These are phyloP conservation scores for Thaleichthys pacificus DNA, from an alignment of 2,797 vertebrate species.

Conservation along the genomic window DNA sequence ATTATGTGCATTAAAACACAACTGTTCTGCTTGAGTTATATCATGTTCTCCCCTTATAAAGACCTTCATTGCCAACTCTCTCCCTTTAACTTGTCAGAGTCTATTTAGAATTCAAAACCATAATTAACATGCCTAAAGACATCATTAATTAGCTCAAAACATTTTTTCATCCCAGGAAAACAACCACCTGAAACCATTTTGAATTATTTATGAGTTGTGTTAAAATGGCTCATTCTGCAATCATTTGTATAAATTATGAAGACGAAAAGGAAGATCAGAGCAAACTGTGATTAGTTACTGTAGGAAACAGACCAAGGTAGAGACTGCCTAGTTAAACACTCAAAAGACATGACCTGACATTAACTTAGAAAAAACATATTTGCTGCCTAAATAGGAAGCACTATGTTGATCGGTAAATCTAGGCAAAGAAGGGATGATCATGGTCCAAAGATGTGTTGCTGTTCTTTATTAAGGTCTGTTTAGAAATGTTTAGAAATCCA, in stretches of 20 bases:
- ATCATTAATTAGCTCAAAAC: slow-evolving; percentile 63
- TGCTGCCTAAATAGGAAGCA: not conserved
- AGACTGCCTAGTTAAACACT: slow-evolving; percentile 17
- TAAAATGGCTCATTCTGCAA: slow-evolving; percentile 45
- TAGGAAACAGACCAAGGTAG: slow-evolving; percentile 22
- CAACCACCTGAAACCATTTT: slow-evolving; percentile 63
- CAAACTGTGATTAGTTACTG: slow-evolving; percentile 3
- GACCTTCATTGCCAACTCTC: not conserved
- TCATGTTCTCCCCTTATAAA: slow-evolving; percentile 1
- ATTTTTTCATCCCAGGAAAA: slow-evolving; percentile 56
- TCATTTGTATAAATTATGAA: slow-evolving; percentile 51
- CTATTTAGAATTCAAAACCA: slow-evolving; percentile 50
- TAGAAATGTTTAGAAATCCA: not conserved
- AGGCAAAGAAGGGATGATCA: not conserved
- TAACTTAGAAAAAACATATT: not conserved
- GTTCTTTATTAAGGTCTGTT: not conserved
- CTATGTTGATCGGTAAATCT: not conserved
- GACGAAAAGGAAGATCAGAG: slow-evolving; percentile 34
- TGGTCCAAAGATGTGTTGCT: not conserved
- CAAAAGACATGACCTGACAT: not conserved
- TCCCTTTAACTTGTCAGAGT: slow-evolving; percentile 1
- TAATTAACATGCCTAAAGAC: slow-evolving; percentile 56
- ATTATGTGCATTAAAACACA: not conserved
- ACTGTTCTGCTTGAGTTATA: not conserved
- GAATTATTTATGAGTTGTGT: slow-evolving; percentile 63